These are phyloP conservation scores for Xestobium rufovillosum DNA, from an alignment of 2,888 invertebrate genomes.

Conservation along the genomic window DNA sequence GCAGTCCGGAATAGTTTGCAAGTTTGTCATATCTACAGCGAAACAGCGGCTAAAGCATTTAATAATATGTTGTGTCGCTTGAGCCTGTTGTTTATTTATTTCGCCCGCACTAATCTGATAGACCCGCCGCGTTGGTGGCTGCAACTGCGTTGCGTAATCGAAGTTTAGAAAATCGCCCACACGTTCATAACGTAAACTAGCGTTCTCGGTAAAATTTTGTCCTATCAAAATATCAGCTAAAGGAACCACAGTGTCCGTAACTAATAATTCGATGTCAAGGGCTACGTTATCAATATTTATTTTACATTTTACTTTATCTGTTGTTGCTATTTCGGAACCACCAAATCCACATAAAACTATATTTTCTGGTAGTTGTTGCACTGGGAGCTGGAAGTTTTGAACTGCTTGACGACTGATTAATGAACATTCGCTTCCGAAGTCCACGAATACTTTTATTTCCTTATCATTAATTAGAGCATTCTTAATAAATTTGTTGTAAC, in stretches of 20 bases:
- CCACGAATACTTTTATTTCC: neutral
- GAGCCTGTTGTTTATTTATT: neutral
- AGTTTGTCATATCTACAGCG: neutral
- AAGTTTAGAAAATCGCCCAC: neutral
- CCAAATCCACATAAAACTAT: neutral
- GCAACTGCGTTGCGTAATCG: neutral
- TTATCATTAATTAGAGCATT: neutral
- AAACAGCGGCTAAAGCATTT: neutral
- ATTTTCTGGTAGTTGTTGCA: neutral
- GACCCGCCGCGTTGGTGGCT: too few species aligned
- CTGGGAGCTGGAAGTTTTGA: neutral
- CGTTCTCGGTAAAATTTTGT: neutral
- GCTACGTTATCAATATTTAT: neutral
- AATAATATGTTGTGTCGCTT: neutral
- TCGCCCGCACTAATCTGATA: too few species aligned
- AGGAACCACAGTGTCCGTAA: neutral
- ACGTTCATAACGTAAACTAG: neutral
- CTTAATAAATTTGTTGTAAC: neutral
- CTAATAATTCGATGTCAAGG: neutral
- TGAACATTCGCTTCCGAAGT: slow-evolving; percentile 3
- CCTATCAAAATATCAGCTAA: neutral
- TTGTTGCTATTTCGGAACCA: neutral
- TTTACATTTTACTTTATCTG: neutral
- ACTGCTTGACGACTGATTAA: neutral
- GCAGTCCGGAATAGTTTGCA: neutral